Base-by-base conservation (phyloP, 2,113 vertebrate species). In the Brachirus orientalis region DNA sequence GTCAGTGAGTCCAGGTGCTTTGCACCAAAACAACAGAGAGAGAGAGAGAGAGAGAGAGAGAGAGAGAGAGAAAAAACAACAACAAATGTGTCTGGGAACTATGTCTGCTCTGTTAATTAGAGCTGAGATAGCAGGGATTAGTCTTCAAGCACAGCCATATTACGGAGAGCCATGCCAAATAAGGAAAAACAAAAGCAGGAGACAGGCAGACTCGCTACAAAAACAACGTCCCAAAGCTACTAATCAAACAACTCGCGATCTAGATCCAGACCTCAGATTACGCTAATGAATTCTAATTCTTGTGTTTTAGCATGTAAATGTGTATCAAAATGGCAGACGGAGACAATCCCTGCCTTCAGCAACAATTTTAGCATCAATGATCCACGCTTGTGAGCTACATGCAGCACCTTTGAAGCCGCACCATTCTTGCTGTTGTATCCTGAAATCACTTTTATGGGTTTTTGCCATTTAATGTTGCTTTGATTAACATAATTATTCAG, bases 231-330 rank as follows among this genome's bases (percentile, higher is more conserved):
- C 89, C 89, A 79, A 58, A 93, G 92, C 89, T 81, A 91, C 90
- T 93, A 91, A 92, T 93, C 90, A 92, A 85, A 93, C 90, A 93
- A 92, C 90, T 91, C 88, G 63, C 51, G 79, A 90, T 92, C 90
- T 90, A 90, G 92, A 93, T 93, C 78, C 64, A 85, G 87, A 90
- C 87, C 79, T 83, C 78, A 87, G 92, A 94, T 92, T 90, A 78
- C 71, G 77, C 86, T 92, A 92, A 92, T 92, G 93, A 92, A 93
- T 92, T 94, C 90, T 92, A 93, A 92, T 92, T 91, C 86, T 68
- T 88, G 63, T 92, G 89, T 92, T 92, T 91, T 86, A 90, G 89
- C 89, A 90, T 92, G 90, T 92, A 90, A 92, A 92, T 91, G 82
- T 91, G 88, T 88, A 87, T 91, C 88, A 90, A 90, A 90, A 79